Base-by-base conservation (phyloP, 2,888 invertebrate species). In the Sarcophaga caerulescens region DNA sequence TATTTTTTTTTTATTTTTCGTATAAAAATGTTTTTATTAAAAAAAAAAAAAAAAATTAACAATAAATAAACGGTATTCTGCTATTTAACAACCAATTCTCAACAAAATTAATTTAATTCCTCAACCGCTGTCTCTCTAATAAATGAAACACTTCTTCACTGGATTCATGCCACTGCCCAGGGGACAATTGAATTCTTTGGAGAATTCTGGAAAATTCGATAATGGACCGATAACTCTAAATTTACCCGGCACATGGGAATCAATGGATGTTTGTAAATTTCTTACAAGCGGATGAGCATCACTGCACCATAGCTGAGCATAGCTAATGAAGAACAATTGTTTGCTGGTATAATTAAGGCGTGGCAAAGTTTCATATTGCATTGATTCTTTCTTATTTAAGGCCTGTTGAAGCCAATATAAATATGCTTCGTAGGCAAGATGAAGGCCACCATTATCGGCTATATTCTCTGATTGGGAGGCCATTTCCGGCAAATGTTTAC, bases 401-500 rank as follows among this genome's bases (percentile, higher is more conserved):
- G 84, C 85, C 3, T 89, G 80, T 4, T 90, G 77, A 59, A 89
- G 88, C 92, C 92, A 92, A 8, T 87, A 88, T 17, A 89, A 82
- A 87, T 92, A 92, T 47, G 93, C 91, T 19, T 87, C 86, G 70
- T 90, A 93, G 19, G 92, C 92, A 60, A 92, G 85, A 19, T 91
- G 90, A 11, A 93, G 21, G 8, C 91, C 93, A 0, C 92, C 93
- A 79, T 91, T 92, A 44, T 93, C 93, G 47, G 93, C 92, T 66
- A 92, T 91, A 73, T 93, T 91, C 81, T 93, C 92, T 23, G 90
- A 88, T 59, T 92, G 92, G 0, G 87, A 81, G 0, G 79, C 87
- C n/a, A 89, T 88, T 47, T 88, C 88, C 0, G 91, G 90, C 10
- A 92, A 69, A 4, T 25, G 75, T 0, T 82, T 87, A 0, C 90